These are phyloP conservation scores for Nephrocerus scutellatus DNA, from an alignment of 2,888 invertebrate genomes.

Conservation along the genomic window DNA sequence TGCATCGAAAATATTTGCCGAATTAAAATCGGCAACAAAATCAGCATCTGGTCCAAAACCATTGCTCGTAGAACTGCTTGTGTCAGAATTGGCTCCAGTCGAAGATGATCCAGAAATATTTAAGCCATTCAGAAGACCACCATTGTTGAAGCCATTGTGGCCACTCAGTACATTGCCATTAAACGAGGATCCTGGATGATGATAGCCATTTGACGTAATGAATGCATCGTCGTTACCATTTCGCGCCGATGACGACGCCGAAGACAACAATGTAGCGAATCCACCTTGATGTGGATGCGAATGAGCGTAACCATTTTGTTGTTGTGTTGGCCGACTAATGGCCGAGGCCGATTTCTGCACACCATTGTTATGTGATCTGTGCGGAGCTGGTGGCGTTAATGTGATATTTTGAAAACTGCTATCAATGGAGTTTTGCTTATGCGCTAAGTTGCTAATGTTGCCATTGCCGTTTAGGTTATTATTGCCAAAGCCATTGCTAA, in stretches of 20 bases:
- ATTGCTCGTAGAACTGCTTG: slow-evolving; percentile 43
- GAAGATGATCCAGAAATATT: slow-evolving; percentile 31
- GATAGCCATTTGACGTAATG: slow-evolving; percentile 4
- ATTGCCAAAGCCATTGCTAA: slow-evolving; percentile 4
- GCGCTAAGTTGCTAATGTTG: slow-evolving; percentile 19
- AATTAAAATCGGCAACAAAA: slow-evolving; percentile 66
- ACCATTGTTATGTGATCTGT: slow-evolving; percentile 41
- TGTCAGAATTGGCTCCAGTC: slow-evolving; percentile 39
- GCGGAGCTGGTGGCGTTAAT: slow-evolving; percentile 43
- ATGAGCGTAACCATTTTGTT: slow-evolving; percentile 31
- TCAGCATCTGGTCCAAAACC: slow-evolving; percentile 48
- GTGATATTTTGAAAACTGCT: slow-evolving; percentile 41
- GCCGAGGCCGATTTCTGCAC: slow-evolving; percentile 35
- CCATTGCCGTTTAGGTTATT: slow-evolving; percentile 15
- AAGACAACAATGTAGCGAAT: slow-evolving; percentile 22
- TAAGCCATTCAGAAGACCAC: slow-evolving; percentile 33
- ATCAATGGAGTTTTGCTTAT: slow-evolving; percentile 27
- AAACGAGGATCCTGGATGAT: background rate
- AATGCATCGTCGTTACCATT: slow-evolving; percentile 19
- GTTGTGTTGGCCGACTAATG: slow-evolving; percentile 39
- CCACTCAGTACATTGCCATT: slow-evolving; percentile 13
- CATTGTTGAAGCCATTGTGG: slow-evolving; percentile 28
- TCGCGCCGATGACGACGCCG: slow-evolving; percentile 11
- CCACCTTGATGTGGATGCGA: slow-evolving; percentile 20
- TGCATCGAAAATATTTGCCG: slow-evolving; percentile 65